A percentile compares a stretch with the other conserved stretches of the same genome.
Conservation (phyloP, 64 coral and sea anemone species). For the Stylophora pistillata region DNA sequence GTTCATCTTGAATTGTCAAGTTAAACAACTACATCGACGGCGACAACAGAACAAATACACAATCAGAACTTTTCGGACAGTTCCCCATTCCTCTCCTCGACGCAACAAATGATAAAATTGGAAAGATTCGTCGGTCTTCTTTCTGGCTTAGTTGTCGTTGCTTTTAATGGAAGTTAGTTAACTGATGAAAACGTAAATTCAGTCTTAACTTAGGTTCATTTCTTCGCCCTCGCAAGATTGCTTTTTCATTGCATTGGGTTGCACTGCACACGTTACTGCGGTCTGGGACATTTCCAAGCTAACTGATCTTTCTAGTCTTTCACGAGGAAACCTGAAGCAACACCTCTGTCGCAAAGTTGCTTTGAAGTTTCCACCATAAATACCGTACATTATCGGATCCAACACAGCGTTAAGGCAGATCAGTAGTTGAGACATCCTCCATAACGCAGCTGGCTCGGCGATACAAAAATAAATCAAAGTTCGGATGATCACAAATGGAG, state of each 20-base stretch:
- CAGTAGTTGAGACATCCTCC: not conserved
- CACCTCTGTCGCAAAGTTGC: not conserved
- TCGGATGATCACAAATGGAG: not conserved
- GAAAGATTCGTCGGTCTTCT: too few relatives aligned
- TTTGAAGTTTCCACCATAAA: not conserved
- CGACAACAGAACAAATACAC: too few relatives aligned
- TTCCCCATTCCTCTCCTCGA: too few relatives aligned
- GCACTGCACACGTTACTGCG: not conserved
- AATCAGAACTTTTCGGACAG: too few relatives aligned
- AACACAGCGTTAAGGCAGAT: not conserved
- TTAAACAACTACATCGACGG: too few relatives aligned
- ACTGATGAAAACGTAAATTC: too few relatives aligned
- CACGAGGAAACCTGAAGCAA: not conserved
- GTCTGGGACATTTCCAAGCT: not conserved
- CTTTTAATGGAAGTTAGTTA: too few relatives aligned
- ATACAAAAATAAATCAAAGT: not conserved
- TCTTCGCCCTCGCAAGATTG: too few relatives aligned
- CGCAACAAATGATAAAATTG: too few relatives aligned
- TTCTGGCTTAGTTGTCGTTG: too few relatives aligned
- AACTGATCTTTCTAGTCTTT: not conserved
- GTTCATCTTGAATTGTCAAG: too few relatives aligned
- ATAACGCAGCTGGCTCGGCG: not conserved
- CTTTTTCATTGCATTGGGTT: not conserved
- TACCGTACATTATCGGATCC: not conserved
- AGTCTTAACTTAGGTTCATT: too few relatives aligned